Evolutionary conservation across 2,113 vertebrate species (phyloP).

Genomic region (Campylomormyrus tamandua): DNA sequence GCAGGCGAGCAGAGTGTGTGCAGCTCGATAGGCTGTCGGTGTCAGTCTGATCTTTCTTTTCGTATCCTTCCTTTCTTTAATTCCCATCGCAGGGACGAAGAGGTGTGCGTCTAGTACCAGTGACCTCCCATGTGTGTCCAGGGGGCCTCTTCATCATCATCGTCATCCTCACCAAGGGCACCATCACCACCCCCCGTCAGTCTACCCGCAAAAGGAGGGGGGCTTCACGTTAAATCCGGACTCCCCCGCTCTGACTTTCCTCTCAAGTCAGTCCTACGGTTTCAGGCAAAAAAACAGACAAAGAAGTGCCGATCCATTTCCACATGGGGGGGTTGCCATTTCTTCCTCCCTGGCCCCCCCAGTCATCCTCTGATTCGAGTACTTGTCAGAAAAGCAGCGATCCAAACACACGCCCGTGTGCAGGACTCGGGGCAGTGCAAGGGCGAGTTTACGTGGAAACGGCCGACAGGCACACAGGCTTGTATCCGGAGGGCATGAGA

Average conservation of each 20-base stretch:
- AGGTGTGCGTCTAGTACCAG: constrained; percentile 28
- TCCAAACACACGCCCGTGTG: constrained; percentile 36
- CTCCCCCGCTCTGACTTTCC: constrained; percentile 4
- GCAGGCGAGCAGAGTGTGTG: not conserved
- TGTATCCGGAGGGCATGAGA: constrained; percentile 62
- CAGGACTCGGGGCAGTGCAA: constrained; percentile 13
- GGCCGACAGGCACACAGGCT: constrained; percentile 45
- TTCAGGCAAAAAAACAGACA: constrained; percentile 25
- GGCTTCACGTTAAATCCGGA: constrained; percentile 24
- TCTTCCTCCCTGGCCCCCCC: constrained; percentile 37
- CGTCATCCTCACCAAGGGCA: constrained; percentile 23
- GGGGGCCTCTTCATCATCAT: constrained; percentile 22
- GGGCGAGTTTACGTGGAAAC: constrained; percentile 33
- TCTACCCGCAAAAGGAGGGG: not conserved
- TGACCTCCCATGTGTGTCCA: constrained; percentile 28
- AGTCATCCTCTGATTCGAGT: constrained; percentile 35
- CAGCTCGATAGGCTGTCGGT: constrained; percentile 32
- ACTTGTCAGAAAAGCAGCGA: constrained; percentile 44
- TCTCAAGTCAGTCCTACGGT: constrained; percentile 2
- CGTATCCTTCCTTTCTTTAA: constrained; percentile 31
- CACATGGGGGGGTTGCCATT: constrained; percentile 24
- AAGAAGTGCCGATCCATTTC: constrained; percentile 33
- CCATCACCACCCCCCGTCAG: constrained; percentile 12
- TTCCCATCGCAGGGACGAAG: constrained; percentile 44
- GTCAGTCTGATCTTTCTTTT: constrained; percentile 31